These are phyloP conservation scores for Papilio protenor DNA, from an alignment of 2,888 invertebrate species.

Conservation along the genomic window DNA sequence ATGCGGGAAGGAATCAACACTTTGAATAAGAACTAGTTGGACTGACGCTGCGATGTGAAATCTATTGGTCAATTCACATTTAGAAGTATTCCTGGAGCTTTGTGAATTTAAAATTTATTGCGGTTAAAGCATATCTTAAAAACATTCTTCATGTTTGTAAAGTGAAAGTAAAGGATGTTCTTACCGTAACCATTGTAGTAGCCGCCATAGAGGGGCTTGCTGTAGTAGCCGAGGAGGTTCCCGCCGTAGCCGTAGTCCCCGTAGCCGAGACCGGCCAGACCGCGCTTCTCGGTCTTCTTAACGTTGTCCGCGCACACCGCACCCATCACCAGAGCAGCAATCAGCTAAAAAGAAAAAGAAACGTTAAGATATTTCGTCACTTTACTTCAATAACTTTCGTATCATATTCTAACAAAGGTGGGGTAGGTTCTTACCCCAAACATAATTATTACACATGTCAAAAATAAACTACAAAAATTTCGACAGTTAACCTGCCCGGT, in stretches of 20 bases:
- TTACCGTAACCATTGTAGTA: conserved; percentile 51
- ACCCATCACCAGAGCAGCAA: conserved; percentile 68
- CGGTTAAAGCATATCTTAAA: too few species aligned
- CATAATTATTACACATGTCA: neutral
- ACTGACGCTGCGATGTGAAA: conserved; percentile 48
- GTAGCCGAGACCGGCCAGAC: conserved; percentile 71
- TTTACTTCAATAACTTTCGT: too few species aligned
- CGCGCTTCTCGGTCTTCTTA: conserved; percentile 80
- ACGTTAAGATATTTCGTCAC: neutral
- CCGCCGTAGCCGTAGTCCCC: conserved; percentile 55
- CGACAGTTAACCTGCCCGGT: neutral
- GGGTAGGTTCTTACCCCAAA: too few species aligned
- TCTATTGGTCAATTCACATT: conserved; percentile 69
- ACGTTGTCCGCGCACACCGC: conserved; percentile 76
- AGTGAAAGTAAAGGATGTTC: neutral
- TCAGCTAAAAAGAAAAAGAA: conserved; percentile 58
- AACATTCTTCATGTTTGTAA: neutral
- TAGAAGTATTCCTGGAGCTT: conserved; percentile 48
- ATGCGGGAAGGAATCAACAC: conserved; percentile 52
- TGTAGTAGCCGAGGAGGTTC: conserved; percentile 45
- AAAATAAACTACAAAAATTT: neutral
- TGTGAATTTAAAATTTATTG: neutral
- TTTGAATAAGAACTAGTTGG: conserved; percentile 52
- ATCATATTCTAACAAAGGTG: too few species aligned
- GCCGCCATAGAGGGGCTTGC: conserved; percentile 46